phyloP scores from a whole-genome alignment of 1,140 invertebrate genomes.

The Ceratoteleas bidentatus region DNA sequence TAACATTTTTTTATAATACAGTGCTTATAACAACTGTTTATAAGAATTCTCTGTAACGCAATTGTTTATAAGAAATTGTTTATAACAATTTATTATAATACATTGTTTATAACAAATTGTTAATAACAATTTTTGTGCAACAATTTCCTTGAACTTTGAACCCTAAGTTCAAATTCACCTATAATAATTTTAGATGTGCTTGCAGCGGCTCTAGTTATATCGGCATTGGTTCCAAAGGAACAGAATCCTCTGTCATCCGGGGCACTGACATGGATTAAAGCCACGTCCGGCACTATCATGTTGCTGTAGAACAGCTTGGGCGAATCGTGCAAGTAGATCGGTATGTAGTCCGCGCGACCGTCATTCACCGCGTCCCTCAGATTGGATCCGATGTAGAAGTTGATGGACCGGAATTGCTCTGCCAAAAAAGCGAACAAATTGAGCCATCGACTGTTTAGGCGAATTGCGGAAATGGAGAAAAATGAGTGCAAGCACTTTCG shows the following conservation, averaged over 20 bases:
- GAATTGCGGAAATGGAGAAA: too few relatives aligned
- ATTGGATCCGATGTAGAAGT: slow-evolving; percentile 96
- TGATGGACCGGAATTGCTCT: slow-evolving; percentile 89
- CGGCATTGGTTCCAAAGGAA: slow-evolving; percentile 95
- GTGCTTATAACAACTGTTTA: too few relatives aligned
- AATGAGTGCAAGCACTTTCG: slow-evolving; percentile 80
- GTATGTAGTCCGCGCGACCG: slow-evolving; percentile 92
- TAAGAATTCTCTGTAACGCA: too few relatives aligned
- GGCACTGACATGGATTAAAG: slow-evolving; percentile 92
- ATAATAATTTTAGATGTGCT: slow-evolving; percentile 93
- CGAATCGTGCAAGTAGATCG: slow-evolving; percentile 96
- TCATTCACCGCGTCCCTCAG: slow-evolving; percentile 93
- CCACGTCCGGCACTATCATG: slow-evolving; percentile 92
- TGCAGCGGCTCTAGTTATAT: slow-evolving; percentile 92
- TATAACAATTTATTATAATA: too few relatives aligned
- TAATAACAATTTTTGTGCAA: too few relatives aligned
- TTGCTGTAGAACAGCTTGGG: slow-evolving; percentile 92
- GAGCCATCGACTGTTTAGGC: too few relatives aligned
- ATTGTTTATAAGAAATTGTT: too few relatives aligned
- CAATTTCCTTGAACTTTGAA: too few relatives aligned
- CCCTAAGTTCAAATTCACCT: slow-evolving; percentile 85
- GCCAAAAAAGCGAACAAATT: background rate
- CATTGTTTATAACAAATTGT: too few relatives aligned
- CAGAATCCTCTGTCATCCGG: slow-evolving; percentile 95
- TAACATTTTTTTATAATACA: too few relatives aligned